Evolutionary conservation across 2,797 vertebrate species (phyloP).

Genomic region (Austrolebias charrua): DNA sequence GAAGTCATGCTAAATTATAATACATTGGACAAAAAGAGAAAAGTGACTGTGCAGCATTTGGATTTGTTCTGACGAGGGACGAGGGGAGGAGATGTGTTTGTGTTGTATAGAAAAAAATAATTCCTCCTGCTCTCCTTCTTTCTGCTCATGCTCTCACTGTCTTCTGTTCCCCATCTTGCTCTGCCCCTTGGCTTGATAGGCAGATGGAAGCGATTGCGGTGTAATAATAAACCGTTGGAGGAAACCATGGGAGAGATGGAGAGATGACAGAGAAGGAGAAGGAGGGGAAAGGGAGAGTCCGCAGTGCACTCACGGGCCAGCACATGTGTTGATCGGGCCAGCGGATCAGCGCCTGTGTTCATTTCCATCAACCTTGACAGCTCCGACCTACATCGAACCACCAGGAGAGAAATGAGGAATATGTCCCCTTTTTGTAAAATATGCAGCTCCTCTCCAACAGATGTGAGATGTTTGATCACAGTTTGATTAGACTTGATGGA

Average conservation of each 20-base stretch:
- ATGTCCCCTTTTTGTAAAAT: constrained; percentile 28
- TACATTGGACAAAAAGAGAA: constrained; percentile 58
- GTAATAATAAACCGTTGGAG: constrained; percentile 93
- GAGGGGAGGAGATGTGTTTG: constrained; percentile 66
- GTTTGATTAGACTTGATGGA: constrained; percentile 49
- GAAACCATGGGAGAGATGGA: constrained; percentile 80
- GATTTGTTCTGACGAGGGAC: constrained; percentile 67
- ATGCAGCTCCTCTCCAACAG: constrained; percentile 38
- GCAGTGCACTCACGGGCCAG: constrained; percentile 84
- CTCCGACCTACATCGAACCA: constrained; percentile 64
- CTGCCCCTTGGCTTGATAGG: constrained; percentile 71
- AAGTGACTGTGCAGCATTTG: constrained; percentile 69
- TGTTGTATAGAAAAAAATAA: constrained; percentile 60
- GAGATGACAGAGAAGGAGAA: constrained; percentile 61
- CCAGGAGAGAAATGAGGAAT: constrained; percentile 33
- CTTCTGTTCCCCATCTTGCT: constrained; percentile 64
- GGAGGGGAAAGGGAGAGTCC: constrained; percentile 57
- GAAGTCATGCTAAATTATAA: constrained; percentile 76
- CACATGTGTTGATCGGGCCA: constrained; percentile 87
- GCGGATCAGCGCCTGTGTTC: constrained; percentile 86
- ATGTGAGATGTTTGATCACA: constrained; percentile 51
- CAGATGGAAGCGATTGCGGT: constrained; percentile 94
- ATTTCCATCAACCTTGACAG: constrained; percentile 85
- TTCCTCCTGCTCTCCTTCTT: constrained; percentile 51
- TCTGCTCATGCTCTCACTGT: constrained; percentile 53